Conservation (phyloP, 2,113 vertebrate genomes). For the Muntiacus reevesi region DNA sequence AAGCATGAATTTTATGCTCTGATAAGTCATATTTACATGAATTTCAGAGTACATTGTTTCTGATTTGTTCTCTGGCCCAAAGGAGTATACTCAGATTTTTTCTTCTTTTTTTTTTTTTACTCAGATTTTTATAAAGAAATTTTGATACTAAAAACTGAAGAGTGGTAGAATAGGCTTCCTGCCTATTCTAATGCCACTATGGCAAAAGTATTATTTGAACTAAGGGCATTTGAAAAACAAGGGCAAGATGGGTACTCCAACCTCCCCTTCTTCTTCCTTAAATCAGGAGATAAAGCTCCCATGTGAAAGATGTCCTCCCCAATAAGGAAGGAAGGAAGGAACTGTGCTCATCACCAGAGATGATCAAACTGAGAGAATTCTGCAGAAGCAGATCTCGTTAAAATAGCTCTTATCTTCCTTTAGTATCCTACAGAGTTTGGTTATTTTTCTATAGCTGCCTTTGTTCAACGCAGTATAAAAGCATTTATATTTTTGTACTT, state of each 20-base stretch:
- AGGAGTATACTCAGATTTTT: not conserved
- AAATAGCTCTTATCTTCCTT: not conserved
- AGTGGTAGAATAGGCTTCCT: not conserved
- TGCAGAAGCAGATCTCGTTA: not conserved
- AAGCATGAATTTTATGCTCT: not conserved
- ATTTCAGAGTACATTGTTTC: not conserved
- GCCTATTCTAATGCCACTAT: not conserved
- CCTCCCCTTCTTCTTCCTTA: not conserved
- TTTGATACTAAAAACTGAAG: not conserved
- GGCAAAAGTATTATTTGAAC: not conserved
- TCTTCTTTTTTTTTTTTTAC: not conserved
- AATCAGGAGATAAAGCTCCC: not conserved
- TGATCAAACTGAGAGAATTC: not conserved
- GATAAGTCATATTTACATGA: not conserved
- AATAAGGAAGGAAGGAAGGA: not conserved
- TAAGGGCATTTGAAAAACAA: not conserved
- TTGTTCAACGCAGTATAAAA: not conserved
- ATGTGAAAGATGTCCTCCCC: not conserved
- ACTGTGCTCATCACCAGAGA: not conserved
- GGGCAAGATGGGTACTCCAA: not conserved
- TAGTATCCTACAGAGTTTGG: not conserved
- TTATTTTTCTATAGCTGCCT: not conserved
- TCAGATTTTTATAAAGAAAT: not conserved
- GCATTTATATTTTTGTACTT: not conserved
- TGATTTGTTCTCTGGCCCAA: not conserved